Conservation (phyloP, 2,113 vertebrate genomes). For the Archocentrus centrarchus region DNA sequence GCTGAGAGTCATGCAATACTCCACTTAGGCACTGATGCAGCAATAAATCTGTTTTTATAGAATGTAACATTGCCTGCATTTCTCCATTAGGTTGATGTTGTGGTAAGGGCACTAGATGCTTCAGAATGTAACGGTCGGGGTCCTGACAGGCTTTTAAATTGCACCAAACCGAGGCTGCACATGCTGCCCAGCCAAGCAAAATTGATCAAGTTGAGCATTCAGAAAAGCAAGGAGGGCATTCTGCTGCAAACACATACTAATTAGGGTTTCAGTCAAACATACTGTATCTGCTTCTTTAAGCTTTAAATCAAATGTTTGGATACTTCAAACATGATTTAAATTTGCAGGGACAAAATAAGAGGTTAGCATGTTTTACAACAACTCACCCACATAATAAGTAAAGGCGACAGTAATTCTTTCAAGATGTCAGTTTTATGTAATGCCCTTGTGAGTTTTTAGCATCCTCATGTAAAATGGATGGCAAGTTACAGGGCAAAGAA, state of each 20-base stretch:
- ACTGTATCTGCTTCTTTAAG: constrained; percentile 11
- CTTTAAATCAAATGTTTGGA: constrained; percentile 21
- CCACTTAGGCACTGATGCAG: constrained; percentile 51
- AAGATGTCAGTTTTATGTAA: constrained; percentile 61
- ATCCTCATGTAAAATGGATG: constrained; percentile 57
- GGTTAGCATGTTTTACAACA: constrained; percentile 42
- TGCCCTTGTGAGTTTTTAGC: constrained; percentile 52
- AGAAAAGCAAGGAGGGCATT: background rate
- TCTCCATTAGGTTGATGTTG: constrained; percentile 59
- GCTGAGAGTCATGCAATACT: constrained; percentile 59
- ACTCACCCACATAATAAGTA: constrained; percentile 35
- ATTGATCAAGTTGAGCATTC: constrained; percentile 1
- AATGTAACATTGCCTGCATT: constrained; percentile 83
- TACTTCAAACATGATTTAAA: constrained; percentile 12
- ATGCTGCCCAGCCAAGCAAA: background rate
- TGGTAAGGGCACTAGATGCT: constrained; percentile 41
- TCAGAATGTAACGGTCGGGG: constrained; percentile 49
- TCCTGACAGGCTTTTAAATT: constrained; percentile 52
- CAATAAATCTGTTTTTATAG: constrained; percentile 72
- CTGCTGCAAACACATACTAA: background rate
- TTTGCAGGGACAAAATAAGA: constrained; percentile 21
- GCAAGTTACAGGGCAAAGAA: constrained; percentile 48
- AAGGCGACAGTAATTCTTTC: constrained; percentile 52
- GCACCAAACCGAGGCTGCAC: background rate
- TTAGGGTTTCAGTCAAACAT: constrained; percentile 7